Percentiles rank a stretch among this genome's conserved stretches.
phyloP scores from a whole-genome alignment of 2,888 invertebrate species.

The Bimastos eiseni region DNA sequence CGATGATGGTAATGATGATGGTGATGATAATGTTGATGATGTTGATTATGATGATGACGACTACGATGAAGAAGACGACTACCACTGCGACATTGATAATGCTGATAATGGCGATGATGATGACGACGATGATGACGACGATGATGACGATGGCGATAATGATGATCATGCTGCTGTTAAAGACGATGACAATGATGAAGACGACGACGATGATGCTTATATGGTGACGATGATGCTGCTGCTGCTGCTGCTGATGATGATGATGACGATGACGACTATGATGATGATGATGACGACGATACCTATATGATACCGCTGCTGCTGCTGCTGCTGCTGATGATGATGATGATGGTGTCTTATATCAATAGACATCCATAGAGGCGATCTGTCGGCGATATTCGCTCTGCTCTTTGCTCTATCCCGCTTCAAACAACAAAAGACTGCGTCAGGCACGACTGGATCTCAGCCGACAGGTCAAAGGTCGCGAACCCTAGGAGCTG shows the following conservation, averaged over 20 bases:
- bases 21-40: not conserved
- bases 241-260: too few species aligned
- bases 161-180: too few species aligned
- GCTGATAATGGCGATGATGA: not conserved
- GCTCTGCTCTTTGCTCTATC: slow-evolving; percentile 1
- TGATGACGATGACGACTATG: too few species aligned
- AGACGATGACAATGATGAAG: too few species aligned
- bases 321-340: too few species aligned
- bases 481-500: too few species aligned
- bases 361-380: not conserved
- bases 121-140: not conserved
- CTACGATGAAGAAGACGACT: not conserved
- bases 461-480: too few species aligned
- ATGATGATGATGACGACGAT: too few species aligned
- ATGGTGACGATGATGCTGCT: too few species aligned
- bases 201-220: too few species aligned
- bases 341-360: too few species aligned
- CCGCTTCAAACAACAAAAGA: not conserved
- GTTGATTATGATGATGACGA: not conserved
- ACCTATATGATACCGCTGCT: too few species aligned
- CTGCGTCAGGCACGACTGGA: not conserved
- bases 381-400: not conserved
- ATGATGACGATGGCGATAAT: not conserved
- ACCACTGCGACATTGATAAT: not conserved
- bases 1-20: not conserved